Base-by-base conservation (phyloP, 2,888 invertebrate species). In the Villa cingulata region DNA sequence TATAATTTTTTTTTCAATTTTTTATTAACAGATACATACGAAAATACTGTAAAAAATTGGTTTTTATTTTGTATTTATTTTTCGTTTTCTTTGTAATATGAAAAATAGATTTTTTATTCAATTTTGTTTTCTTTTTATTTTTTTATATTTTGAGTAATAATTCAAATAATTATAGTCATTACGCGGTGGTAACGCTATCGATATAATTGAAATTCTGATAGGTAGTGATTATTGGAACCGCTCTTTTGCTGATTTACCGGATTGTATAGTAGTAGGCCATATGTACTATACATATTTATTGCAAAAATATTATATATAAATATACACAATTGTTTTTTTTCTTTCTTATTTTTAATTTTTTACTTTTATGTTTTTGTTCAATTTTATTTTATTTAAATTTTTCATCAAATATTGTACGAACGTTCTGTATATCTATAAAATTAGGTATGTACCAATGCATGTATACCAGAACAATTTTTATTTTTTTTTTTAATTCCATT, bases 161-260 rank as follows among this genome's bases (percentile, higher is more conserved):
- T 66, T 68, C 66, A 68, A 65, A 67, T 67, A 66, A 67, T 67
- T 67, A 67, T 66, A 68, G 67, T 67, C 66, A 67, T 67, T 68
- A 68, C 66, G 68, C 65, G 65, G 65, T 64, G 67, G 66, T 67
- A 67, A 67, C 67, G 68, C 68, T 67, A 67, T 59, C 66, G 66
- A 67, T 67, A 67, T 67, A 67, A 67, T 67, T 67, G 67, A 67
- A 67, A 67, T 66, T 66, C 66, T 67, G 67, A 67, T 67, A 67
- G 67, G 67, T 65, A 62, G 65, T 67, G 65, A 67, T 67, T 67
- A 63, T 62, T 49, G 34, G 49, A 47, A 47, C 48, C 44, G 48
- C 48, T 46, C 48, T 48, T 36, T 42, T 45, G 17, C 46, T 40
- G 34, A 27, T 18, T 32, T 32, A 32, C 29, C 12, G 29, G 29